A percentile compares a stretch with the other conserved stretches of the same genome.
phyloP scores from a whole-genome alignment of 2,888 invertebrate species.

The Eilema sororculum region DNA sequence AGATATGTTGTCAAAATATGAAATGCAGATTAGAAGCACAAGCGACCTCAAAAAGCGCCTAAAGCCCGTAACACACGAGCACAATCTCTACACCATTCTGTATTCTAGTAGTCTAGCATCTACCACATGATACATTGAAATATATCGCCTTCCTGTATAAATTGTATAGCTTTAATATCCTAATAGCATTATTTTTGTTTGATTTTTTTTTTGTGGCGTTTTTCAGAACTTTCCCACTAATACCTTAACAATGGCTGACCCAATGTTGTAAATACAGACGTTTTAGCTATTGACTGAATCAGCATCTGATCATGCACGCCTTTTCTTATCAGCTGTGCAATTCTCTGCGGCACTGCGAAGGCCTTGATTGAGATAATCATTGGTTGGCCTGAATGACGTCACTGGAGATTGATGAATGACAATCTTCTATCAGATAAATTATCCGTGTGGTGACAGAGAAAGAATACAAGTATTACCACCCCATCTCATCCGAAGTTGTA shows the following conservation, averaged over 20 bases:
- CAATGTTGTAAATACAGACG: not conserved
- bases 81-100: not conserved
- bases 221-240: not conserved
- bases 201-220: not conserved
- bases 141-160: not conserved
- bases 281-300: not conserved
- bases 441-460: too few species aligned
- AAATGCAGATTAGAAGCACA: not conserved
- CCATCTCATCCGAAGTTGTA: too few species aligned
- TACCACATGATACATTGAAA: not conserved
- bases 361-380: too few species aligned
- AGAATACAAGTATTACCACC: too few species aligned
- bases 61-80: not conserved
- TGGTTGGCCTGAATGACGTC: too few species aligned
- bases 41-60: not conserved
- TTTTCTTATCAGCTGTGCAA: too few species aligned
- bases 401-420: too few species aligned
- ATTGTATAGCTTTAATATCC: not conserved
- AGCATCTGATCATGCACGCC: not conserved
- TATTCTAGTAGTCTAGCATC: not conserved
- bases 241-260: not conserved
- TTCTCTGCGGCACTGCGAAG: too few species aligned
- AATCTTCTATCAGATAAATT: too few species aligned
- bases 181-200: not conserved
- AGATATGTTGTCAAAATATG: too few species aligned